Evolutionary conservation across 2,113 vertebrate genomes (phyloP).

Genomic region (Illadopsis cleaveri): DNA sequence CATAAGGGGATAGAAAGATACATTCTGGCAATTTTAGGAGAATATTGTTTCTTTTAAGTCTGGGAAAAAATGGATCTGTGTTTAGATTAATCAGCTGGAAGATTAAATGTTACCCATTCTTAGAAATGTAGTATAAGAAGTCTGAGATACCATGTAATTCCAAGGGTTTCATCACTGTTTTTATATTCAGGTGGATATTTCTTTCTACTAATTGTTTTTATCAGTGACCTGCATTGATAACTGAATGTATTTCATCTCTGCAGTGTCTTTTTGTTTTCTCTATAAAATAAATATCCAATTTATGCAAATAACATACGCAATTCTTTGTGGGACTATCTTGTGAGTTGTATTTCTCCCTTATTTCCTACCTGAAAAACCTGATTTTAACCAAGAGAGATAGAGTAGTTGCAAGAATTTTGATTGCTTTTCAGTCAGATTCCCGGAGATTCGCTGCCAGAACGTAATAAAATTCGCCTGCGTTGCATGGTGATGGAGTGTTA

Average conservation of each 20-base stretch:
- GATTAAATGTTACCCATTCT: neutral
- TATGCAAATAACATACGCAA: neutral
- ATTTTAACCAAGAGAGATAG: neutral
- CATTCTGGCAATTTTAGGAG: neutral
- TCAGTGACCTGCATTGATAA: neutral
- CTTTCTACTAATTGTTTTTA: neutral
- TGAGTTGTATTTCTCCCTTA: neutral
- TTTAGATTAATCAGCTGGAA: neutral
- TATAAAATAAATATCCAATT: neutral
- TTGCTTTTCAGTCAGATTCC: neutral
- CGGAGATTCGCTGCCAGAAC: accelerated
- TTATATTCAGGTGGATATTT: neutral
- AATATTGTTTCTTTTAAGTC: neutral
- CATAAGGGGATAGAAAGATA: neutral
- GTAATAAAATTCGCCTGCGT: neutral
- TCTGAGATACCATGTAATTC: neutral
- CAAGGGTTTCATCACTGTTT: neutral
- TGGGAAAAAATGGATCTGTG: accelerated
- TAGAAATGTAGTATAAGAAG: neutral
- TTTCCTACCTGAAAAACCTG: neutral
- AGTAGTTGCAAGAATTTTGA: neutral
- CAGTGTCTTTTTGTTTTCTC: neutral
- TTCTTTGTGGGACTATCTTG: neutral
- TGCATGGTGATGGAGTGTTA: neutral
- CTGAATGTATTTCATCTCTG: neutral